Evolutionary conservation across 2,113 vertebrate species (phyloP).

Genomic region (Odontophorus gujanensis): DNA sequence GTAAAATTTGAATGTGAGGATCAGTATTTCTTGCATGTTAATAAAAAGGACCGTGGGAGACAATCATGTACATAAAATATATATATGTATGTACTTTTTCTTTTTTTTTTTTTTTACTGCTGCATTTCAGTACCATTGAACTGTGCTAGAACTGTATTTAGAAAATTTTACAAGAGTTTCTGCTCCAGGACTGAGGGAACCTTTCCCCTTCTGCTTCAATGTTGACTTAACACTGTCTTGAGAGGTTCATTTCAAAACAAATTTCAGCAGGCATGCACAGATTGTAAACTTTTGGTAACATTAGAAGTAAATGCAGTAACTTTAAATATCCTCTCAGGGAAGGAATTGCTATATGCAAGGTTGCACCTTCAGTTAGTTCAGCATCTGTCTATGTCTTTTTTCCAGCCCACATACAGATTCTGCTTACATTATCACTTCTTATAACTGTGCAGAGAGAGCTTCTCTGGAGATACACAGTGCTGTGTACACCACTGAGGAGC

Average conservation of each 20-base stretch:
- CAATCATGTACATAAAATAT: neutral
- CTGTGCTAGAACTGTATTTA: neutral
- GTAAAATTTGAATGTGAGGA: neutral
- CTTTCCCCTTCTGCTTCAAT: neutral
- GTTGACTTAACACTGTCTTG: neutral
- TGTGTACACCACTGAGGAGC: fast-evolving
- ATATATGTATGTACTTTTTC: neutral
- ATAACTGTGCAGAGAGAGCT: neutral
- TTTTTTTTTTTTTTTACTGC: neutral
- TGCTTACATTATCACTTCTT: neutral
- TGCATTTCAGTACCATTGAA: neutral
- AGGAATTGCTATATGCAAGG: neutral
- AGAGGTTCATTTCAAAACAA: slow-evolving; percentile 2
- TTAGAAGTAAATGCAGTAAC: neutral
- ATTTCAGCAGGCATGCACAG: neutral
- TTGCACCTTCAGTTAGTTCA: neutral
- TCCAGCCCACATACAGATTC: neutral
- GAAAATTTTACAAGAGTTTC: neutral
- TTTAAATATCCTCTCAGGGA: neutral
- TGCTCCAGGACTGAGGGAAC: neutral
- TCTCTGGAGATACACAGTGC: neutral
- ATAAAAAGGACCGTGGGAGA: neutral
- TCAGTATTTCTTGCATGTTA: neutral
- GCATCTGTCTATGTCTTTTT: neutral
- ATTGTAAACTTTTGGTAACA: neutral